Percentiles rank a stretch among this genome's conserved stretches.
Conservation (phyloP, 2,888 invertebrate genomes). For the Ernsta delagoae region DNA sequence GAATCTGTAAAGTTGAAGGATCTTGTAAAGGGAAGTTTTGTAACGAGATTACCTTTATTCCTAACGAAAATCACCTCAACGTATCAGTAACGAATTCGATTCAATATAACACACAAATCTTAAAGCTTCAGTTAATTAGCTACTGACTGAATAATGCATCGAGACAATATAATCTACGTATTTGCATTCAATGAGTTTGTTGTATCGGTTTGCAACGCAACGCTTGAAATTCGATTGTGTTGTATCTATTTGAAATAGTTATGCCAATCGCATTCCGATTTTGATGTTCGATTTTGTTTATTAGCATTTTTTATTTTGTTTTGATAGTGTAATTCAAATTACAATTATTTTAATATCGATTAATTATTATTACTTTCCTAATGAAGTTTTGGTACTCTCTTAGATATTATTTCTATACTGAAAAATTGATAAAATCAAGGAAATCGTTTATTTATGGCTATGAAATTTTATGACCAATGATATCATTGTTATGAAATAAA, state of each 20-base stretch:
- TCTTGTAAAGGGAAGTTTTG: too few relatives aligned
- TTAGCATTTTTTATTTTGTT: neutral
- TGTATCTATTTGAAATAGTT: constrained; percentile 3
- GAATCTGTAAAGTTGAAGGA: too few relatives aligned
- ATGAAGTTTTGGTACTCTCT: too few relatives aligned
- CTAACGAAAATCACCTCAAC: neutral
- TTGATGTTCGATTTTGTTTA: neutral
- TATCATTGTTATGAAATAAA: constrained; percentile 18
- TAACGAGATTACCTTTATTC: too few relatives aligned
- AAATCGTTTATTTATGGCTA: neutral
- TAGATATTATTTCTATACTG: too few relatives aligned
- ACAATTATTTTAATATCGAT: too few relatives aligned
- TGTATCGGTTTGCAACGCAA: constrained; percentile 9
- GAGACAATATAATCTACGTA: constrained; percentile 14
- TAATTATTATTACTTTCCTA: too few relatives aligned
- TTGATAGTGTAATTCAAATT: too few relatives aligned
- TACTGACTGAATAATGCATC: constrained; percentile 14
- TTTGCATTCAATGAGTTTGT: constrained; percentile 26
- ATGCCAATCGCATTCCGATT: constrained; percentile 14
- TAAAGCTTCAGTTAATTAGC: constrained; percentile 13
- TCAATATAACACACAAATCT: too few relatives aligned
- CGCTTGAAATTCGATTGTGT: constrained; percentile 18
- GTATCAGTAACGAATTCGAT: too few relatives aligned
- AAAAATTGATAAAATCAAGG: neutral
- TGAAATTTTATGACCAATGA: constrained; percentile 16